A percentile compares a stretch with the other conserved stretches of the same genome.
These are phyloP conservation scores for Agonopterix heracliana DNA, from an alignment of 2,888 invertebrate genomes.

Conservation along the genomic window DNA sequence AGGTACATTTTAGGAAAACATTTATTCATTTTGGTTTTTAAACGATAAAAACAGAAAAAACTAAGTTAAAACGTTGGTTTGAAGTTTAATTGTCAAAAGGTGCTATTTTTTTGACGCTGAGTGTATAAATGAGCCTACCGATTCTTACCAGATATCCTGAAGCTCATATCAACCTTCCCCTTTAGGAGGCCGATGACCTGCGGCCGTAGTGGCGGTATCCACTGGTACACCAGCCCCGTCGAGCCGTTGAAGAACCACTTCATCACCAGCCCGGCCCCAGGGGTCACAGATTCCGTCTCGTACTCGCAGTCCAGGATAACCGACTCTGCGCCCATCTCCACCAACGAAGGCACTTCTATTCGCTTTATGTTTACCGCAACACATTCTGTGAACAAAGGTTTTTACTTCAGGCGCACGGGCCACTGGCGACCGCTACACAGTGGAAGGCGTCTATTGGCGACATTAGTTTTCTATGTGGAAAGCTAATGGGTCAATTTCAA, in stretches of 20 bases:
- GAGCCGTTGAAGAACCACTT: slow-evolving; percentile 72
- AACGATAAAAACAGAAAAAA: too few species aligned
- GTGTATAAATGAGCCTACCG: too few species aligned
- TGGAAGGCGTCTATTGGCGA: background rate
- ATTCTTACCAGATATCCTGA: slow-evolving; percentile 56
- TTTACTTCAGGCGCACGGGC: too few species aligned
- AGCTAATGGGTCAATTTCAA: too few species aligned
- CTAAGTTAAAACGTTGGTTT: too few species aligned
- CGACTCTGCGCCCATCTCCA: slow-evolving; percentile 53
- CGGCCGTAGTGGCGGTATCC: slow-evolving; percentile 65
- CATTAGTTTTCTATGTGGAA: too few species aligned
- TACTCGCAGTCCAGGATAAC: slow-evolving; percentile 57
- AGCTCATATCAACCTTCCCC: slow-evolving; percentile 61
- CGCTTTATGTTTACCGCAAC: slow-evolving; percentile 64
- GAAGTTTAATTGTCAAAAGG: too few species aligned
- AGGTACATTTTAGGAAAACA: too few species aligned
- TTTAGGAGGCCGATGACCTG: slow-evolving; percentile 66
- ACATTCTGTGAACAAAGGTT: slow-evolving; percentile 44
- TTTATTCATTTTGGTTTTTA: too few species aligned
- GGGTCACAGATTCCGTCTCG: slow-evolving; percentile 26
- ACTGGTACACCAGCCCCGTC: slow-evolving; percentile 63
- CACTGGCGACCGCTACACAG: too few species aligned
- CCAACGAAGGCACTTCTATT: slow-evolving; percentile 56
- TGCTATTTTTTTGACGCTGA: too few species aligned
- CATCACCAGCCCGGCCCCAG: slow-evolving; percentile 54